Percentiles rank a stretch among this genome's conserved stretches.
Evolutionary conservation across 2,797 vertebrate species (phyloP).

Genomic region (Bradypodion ventrale): DNA sequence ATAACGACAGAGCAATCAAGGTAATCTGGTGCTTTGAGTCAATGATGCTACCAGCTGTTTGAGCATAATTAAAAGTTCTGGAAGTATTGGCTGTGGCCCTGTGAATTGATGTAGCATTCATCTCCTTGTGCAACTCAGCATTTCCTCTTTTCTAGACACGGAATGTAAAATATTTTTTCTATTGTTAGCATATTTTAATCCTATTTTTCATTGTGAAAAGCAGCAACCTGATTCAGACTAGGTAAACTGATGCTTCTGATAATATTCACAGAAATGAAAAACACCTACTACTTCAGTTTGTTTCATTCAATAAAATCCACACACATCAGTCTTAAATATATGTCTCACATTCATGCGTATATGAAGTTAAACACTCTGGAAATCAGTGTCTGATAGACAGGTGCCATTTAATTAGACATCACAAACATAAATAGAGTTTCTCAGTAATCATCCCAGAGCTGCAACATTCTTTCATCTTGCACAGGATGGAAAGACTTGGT

Average conservation of each 20-base stretch:
- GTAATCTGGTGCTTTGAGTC: constrained; percentile 72
- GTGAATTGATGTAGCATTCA: constrained; percentile 56
- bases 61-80: constrained; percentile 65
- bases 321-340: neutral
- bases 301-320: neutral
- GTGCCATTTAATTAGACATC: neutral
- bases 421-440: neutral
- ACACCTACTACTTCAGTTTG: neutral
- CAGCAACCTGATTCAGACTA: neutral
- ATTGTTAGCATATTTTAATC: neutral
- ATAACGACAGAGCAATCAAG: constrained; percentile 79
- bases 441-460: neutral
- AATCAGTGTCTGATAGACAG: neutral
- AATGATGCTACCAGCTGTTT: constrained; percentile 68
- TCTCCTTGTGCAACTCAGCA: constrained; percentile 48
- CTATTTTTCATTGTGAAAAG: neutral
- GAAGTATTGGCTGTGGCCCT: constrained; percentile 55
- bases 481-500: too few species aligned
- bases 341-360: neutral
- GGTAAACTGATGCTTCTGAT: neutral
- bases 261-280: neutral
- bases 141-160: constrained; percentile 34
- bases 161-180: constrained; percentile 52
- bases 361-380: neutral
- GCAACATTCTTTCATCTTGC: neutral